Conservation (phyloP, 1,140 invertebrate species). For the Conopomorpha cramerella region DNA sequence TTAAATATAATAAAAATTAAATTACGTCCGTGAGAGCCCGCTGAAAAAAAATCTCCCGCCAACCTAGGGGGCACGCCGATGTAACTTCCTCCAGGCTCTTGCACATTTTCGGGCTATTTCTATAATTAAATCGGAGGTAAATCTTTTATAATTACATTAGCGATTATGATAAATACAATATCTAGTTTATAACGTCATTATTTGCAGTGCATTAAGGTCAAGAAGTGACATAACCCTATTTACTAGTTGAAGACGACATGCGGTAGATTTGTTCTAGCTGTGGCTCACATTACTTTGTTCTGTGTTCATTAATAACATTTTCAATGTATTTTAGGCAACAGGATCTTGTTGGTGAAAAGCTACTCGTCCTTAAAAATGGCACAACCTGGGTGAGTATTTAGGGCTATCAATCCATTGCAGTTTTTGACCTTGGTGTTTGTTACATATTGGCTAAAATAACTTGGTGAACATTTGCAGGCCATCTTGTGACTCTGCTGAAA, state of each 20-base stretch:
- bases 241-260: constrained; percentile 50
- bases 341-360: constrained; percentile 19
- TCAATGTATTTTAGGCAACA: constrained; percentile 26
- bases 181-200: too few species aligned
- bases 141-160: too few species aligned
- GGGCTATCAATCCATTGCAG: constrained; percentile 10
- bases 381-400: constrained; percentile 40
- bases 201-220: constrained; percentile 37
- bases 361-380: constrained; percentile 30
- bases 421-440: constrained; percentile 23
- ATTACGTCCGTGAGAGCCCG: constrained; percentile 18
- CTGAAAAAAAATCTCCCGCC: constrained; percentile 48
- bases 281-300: too few species aligned
- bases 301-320: too few species aligned
- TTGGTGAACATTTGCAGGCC: constrained; percentile 20
- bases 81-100: constrained; percentile 14
- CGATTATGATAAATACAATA: too few species aligned
- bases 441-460: constrained; percentile 28
- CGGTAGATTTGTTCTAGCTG: constrained; percentile 30
- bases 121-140: too few species aligned
- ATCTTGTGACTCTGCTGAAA: constrained; percentile 35
- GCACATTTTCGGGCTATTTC: too few species aligned
- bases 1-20: constrained; percentile 11
- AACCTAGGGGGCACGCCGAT: constrained; percentile 50
- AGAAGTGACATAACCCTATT: constrained; percentile 60